Base-by-base conservation (phyloP, 2,888 invertebrate species). In the Stenodera caucasica region DNA sequence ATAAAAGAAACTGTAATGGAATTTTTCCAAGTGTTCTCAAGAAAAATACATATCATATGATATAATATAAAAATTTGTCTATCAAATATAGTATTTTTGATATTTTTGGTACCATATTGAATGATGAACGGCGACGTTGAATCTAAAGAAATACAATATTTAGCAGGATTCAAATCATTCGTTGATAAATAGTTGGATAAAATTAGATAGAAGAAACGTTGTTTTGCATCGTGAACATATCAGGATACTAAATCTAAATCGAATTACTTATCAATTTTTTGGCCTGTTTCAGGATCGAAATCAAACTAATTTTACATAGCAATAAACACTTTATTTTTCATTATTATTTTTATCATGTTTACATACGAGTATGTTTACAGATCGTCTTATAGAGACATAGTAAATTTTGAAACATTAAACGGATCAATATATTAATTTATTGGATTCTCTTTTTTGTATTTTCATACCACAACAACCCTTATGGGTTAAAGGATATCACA, bases 401-500 rank as follows among this genome's bases (percentile, higher is more conserved):
- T 71, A 71, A 69, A 67, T 66, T 26, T 66, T 67, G 66, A 67
- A 70, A 72, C 70, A 70, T 70, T 70, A 67, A 70, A 70, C 68
- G 64, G 67, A 64, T 68, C 63, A 23, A 45, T 45, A 35, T 63
- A 64, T 67, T 60, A 66, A 65, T 65, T 67, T 65, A 66, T 67
- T 67, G 57, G 54, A 63, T 58, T 61, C 51, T 58, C 54, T 53
- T 45, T 12, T 55, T 53, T 58, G 58, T 53, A 54, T 45, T 32
- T 57, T 56, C 52, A 61, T 63, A 63, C 60, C 60, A 63, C 60
- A 55, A 40, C 29, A 37, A 33, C 53, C 65, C 63, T 65, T 62
- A 61, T 57, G 45, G 45, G 23, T 6, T 71, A 68, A 60, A 72
- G 69, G 67, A 75, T 74, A 76, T 78, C 75, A 78, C 77, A 78